Conservation (phyloP, 2,113 vertebrate species). For the Macroglossus sobrinus region DNA sequence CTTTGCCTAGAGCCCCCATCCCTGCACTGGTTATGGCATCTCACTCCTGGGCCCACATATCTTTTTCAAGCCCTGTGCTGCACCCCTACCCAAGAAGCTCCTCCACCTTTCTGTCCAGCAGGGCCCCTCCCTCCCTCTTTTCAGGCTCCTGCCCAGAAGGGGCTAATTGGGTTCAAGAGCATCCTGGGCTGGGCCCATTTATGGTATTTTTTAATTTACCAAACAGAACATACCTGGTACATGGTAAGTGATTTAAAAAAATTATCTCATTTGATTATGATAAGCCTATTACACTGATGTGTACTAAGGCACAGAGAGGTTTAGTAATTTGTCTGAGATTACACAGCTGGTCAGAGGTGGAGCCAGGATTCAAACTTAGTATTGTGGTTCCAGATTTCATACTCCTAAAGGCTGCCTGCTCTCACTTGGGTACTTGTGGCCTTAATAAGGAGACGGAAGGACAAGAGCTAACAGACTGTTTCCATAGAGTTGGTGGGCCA, state of each 20-base stretch:
- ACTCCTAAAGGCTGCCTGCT: background rate
- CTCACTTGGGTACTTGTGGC: accelerated
- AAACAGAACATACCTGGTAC: background rate
- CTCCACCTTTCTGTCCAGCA: background rate
- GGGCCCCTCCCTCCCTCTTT: too few species aligned
- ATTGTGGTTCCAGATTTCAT: background rate
- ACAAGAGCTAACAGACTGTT: background rate
- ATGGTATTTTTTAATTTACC: background rate
- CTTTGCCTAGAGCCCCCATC: background rate
- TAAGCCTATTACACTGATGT: background rate
- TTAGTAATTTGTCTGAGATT: background rate
- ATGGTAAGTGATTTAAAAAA: background rate
- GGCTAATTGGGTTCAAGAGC: background rate
- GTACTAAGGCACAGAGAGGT: background rate
- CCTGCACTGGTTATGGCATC: background rate
- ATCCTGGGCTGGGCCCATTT: background rate
- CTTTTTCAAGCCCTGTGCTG: background rate
- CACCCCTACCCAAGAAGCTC: background rate
- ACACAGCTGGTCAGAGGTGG: background rate
- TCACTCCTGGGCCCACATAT: background rate
- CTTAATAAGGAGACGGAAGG: background rate
- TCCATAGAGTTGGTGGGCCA: background rate
- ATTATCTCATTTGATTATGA: background rate
- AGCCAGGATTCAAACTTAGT: background rate
- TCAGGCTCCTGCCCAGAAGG: background rate